A percentile compares a stretch with the other conserved stretches of the same genome.
Evolutionary conservation across 2,113 vertebrate genomes (phyloP).

Genomic region (Anas platyrhynchos): DNA sequence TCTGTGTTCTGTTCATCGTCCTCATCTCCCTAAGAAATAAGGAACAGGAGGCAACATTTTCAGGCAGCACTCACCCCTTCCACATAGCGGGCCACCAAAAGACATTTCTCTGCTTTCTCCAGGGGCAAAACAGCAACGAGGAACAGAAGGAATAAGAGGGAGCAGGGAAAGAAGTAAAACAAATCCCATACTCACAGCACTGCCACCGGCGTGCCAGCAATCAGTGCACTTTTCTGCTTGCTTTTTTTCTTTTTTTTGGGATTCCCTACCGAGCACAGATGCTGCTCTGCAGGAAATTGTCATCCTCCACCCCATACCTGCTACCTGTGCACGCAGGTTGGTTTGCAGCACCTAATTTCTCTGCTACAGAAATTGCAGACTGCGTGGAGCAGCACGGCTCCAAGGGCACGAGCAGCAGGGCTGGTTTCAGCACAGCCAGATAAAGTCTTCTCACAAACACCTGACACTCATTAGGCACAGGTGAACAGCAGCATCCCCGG

Average conservation of each 20-base stretch:
- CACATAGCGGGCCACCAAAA: fast-evolving
- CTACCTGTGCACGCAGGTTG: neutral
- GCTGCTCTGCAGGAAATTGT: neutral
- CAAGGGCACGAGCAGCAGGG: neutral
- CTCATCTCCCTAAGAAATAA: fast-evolving
- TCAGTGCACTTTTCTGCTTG: neutral
- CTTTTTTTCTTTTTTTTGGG: neutral
- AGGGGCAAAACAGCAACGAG: neutral
- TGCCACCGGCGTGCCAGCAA: neutral
- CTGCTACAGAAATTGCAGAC: neutral
- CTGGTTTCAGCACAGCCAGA: neutral
- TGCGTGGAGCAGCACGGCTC: neutral
- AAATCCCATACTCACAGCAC: neutral
- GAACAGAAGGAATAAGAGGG: neutral
- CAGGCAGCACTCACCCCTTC: fast-evolving
- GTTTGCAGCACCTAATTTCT: neutral
- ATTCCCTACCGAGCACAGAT: neutral
- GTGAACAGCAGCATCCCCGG: neutral
- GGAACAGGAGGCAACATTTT: too few relatives aligned
- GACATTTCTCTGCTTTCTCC: neutral
- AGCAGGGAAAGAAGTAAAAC: neutral
- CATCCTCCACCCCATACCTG: fast-evolving
- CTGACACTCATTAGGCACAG: neutral
- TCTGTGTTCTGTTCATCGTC: fast-evolving
- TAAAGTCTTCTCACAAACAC: neutral